These are phyloP conservation scores for Sarcophaga bullata DNA, from an alignment of 1,140 invertebrate genomes.

Conservation along the genomic window DNA sequence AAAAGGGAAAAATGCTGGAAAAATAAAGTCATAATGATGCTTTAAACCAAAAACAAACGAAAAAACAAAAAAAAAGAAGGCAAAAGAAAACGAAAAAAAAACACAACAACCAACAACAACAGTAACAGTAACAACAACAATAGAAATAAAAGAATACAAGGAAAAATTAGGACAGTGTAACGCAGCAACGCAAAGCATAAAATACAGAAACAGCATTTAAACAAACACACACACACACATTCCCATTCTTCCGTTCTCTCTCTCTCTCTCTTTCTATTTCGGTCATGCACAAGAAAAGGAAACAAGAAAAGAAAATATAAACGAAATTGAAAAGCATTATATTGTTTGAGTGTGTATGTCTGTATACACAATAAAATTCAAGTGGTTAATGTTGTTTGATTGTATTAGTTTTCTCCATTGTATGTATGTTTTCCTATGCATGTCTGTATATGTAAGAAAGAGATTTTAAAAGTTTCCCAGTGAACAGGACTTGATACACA, in stretches of 20 bases:
- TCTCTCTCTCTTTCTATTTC: too few species aligned
- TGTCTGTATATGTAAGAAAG: too few species aligned
- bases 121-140: too few species aligned
- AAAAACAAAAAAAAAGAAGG: not conserved
- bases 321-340: too few species aligned
- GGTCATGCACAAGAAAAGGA: not conserved
- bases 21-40: conserved; percentile 24
- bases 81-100: not conserved
- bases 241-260: too few species aligned
- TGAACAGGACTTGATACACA: too few species aligned
- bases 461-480: too few species aligned
- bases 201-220: not conserved
- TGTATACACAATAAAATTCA: not conserved
- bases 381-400: conserved; percentile 8
- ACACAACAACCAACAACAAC: too few species aligned
- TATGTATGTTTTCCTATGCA: not conserved
- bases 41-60: not conserved
- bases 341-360: too few species aligned
- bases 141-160: not conserved
- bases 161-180: conserved; percentile 23
- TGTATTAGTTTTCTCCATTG: not conserved
- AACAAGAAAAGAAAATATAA: not conserved
- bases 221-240: too few species aligned
- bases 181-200: not conserved
- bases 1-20: conserved; percentile 3